Conservation (phyloP, 92 coral and sea anemone species). For the Porites rus region DNA sequence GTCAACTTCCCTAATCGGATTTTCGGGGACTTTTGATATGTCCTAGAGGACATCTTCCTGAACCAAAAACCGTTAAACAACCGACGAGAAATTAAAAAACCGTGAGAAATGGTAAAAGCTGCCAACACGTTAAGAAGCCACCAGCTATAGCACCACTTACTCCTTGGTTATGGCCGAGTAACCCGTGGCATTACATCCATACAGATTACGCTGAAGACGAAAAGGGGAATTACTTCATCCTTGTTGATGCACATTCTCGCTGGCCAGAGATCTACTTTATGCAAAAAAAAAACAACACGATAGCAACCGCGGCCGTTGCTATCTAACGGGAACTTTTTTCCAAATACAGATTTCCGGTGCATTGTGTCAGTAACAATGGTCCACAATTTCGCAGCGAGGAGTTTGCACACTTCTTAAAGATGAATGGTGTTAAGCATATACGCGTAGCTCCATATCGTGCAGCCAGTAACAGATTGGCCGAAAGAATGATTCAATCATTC, state of each 20-base stretch:
- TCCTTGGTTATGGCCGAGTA: slow-evolving; percentile 47
- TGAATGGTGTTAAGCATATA: slow-evolving; percentile 28
- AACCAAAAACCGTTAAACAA: no score
- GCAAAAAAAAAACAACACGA: neutral
- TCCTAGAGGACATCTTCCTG: no score
- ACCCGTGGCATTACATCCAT: slow-evolving; percentile 25
- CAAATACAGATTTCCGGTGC: slow-evolving; percentile 26
- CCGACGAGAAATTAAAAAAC: slow-evolving; percentile 9
- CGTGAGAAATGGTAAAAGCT: slow-evolving; percentile 4
- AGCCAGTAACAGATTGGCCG: slow-evolving; percentile 43
- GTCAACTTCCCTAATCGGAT: no score
- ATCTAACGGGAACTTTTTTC: slow-evolving; percentile 21
- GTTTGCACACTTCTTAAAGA: slow-evolving; percentile 22
- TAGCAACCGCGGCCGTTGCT: slow-evolving; percentile 19
- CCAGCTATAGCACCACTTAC: slow-evolving; percentile 41
- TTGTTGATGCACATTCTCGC: slow-evolving; percentile 40
- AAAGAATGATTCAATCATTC: slow-evolving; percentile 53
- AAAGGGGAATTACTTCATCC: neutral
- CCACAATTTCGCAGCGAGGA: slow-evolving; percentile 7
- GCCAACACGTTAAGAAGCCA: slow-evolving; percentile 29
- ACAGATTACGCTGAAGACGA: slow-evolving; percentile 45
- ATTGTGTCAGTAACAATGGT: slow-evolving; percentile 31
- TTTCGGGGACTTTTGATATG: no score
- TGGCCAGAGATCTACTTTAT: slow-evolving; percentile 44
- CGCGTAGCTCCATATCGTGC: slow-evolving; percentile 46